Evolutionary conservation across 2,888 invertebrate genomes (phyloP).

Genomic region (Machimus atricapillus): DNA sequence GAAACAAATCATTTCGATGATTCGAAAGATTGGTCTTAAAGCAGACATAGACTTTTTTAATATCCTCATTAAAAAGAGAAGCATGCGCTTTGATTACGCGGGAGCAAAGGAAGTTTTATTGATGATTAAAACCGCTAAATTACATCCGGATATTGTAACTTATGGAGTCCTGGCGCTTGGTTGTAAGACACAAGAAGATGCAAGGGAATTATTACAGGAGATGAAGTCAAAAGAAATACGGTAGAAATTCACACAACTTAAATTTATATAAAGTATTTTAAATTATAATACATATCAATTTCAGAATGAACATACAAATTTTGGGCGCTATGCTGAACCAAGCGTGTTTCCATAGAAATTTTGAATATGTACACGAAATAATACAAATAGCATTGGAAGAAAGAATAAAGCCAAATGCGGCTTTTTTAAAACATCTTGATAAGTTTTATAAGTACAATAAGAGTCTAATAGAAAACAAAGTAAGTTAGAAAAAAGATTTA

Average conservation of each 20-base stretch:
- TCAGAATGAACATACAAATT: constrained; percentile 76
- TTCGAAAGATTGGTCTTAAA: constrained; percentile 68
- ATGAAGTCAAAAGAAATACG: constrained; percentile 73
- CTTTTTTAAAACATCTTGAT: constrained; percentile 70
- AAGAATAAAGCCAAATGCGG: constrained; percentile 69
- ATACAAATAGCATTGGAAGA: constrained; percentile 71
- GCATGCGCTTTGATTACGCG: constrained; percentile 72
- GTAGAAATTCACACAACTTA: constrained; percentile 58
- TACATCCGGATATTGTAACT: constrained; percentile 79
- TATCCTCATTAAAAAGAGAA: constrained; percentile 82
- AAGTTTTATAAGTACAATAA: constrained; percentile 68
- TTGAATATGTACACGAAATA: constrained; percentile 73
- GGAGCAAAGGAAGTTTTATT: constrained; percentile 71
- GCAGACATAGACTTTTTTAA: constrained; percentile 87
- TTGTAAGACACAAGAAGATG: constrained; percentile 72
- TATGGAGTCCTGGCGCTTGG: constrained; percentile 86
- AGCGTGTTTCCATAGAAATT: constrained; percentile 68
- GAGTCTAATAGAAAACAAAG: constrained; percentile 64
- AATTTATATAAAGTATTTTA: background rate
- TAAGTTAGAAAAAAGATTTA: constrained; percentile 51
- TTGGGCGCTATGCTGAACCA: constrained; percentile 75
- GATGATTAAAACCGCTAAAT: constrained; percentile 66
- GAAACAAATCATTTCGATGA: constrained; percentile 69
- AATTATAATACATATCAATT: constrained; percentile 53
- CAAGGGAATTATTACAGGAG: constrained; percentile 70